Evolutionary conservation across 2,113 vertebrate species (phyloP), one percentile per base, ranked within the genome.

Genomic region (Nansenia antarctica): DNA sequence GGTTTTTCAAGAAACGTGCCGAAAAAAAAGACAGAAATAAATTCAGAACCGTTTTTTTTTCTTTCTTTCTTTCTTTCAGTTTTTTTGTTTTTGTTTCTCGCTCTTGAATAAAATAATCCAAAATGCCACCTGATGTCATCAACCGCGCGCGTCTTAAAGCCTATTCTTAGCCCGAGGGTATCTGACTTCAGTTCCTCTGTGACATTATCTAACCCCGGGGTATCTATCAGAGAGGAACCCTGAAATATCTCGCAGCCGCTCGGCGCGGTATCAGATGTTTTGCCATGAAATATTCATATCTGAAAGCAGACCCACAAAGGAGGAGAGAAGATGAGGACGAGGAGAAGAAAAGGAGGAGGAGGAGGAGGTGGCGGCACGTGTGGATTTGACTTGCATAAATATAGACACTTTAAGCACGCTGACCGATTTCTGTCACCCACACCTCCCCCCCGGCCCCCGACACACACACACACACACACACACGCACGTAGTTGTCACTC

Each of bases 261-360:
- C n/a, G n/a, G 85, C 82, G 85, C 73, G 77, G 86, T 88, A 84
- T 90, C 88, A 88, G 86, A 91, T 88, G 87, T 82, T n/a, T 84
- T 3, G 77, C 60, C 71, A 89, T 91, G 86, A 91, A 91, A 90
- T 88, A 90, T 90, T 88, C 85, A 90, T 69, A 86, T 82, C 45
- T 82, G 79, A 81, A 85, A 85, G 84, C 81, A 35, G 73, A 86
- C 82, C 82, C 80, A 90, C 88, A 87, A 89, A n/a, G n/a, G n/a
- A n/a, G n/a, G n/a, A n/a, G n/a, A n/a, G n/a, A n/a, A n/a, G n/a
- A n/a, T n/a, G n/a, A n/a, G n/a, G n/a, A n/a, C n/a, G n/a, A n/a
- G n/a, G n/a, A n/a, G n/a, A n/a, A n/a, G n/a, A n/a, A n/a, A n/a
- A n/a, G 85, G 45, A 22, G 6, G 6, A 20, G 78, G 84, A 82